These are phyloP conservation scores for Nebria brevicollis DNA, from an alignment of 2,888 invertebrate species.

Conservation along the genomic window DNA sequence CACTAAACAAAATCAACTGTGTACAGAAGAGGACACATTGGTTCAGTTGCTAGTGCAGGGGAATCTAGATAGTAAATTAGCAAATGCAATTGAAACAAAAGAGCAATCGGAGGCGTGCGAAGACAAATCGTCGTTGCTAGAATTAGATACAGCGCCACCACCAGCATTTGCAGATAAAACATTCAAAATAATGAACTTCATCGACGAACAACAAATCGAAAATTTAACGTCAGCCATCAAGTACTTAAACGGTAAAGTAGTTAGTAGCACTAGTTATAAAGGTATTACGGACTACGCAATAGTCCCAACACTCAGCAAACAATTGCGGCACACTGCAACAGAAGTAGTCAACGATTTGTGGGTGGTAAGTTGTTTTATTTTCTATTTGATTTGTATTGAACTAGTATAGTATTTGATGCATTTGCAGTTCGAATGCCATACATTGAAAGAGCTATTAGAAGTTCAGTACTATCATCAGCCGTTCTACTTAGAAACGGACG, in stretches of 20 bases:
- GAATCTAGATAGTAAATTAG: constrained; percentile 44
- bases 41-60: constrained; percentile 51
- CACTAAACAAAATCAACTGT: neutral
- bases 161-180: constrained; percentile 50
- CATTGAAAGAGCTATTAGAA: constrained; percentile 68
- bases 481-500: constrained; percentile 63
- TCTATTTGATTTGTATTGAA: no score
- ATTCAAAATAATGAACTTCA: constrained; percentile 55
- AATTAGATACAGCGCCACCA: constrained; percentile 47
- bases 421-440: constrained; percentile 73
- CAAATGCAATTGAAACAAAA: neutral
- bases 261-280: constrained; percentile 61
- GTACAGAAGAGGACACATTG: constrained; percentile 55
- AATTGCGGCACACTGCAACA: constrained; percentile 64
- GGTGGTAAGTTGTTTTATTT: constrained; percentile 65
- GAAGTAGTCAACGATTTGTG: constrained; percentile 78
- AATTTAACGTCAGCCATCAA: constrained; percentile 65
- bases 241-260: constrained; percentile 67
- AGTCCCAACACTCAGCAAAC: constrained; percentile 67
- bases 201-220: constrained; percentile 56
- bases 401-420: no score
- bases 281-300: constrained; percentile 74
- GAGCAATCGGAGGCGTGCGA: constrained; percentile 25
- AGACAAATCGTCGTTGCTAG: constrained; percentile 48
- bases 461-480: constrained; percentile 80